These are phyloP conservation scores for Uria aalge DNA, from an alignment of 2,113 vertebrate genomes.

Conservation along the genomic window DNA sequence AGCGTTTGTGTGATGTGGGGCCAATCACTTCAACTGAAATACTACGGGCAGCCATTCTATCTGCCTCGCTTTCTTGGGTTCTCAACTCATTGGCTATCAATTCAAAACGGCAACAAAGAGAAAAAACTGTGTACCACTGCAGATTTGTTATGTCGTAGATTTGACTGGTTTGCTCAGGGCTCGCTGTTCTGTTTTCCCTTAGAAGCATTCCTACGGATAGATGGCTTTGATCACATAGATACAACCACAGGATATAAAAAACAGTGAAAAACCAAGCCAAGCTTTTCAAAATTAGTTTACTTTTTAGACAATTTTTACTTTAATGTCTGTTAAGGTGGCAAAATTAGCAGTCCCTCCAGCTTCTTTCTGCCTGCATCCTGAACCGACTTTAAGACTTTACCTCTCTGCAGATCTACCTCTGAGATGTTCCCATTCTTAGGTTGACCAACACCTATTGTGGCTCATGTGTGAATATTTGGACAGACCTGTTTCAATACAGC, in stretches of 20 bases:
- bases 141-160: background rate
- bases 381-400: background rate
- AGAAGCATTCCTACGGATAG: background rate
- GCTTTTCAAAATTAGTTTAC: background rate
- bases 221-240: background rate
- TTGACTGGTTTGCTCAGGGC: background rate
- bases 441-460: background rate
- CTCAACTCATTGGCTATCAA: rapidly evolving
- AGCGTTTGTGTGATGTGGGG: rapidly evolving
- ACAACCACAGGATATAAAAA: background rate
- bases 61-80: background rate
- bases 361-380: background rate
- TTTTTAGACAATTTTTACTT: background rate
- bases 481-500: background rate
- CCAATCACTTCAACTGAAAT: background rate
- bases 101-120: background rate
- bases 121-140: background rate
- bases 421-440: background rate
- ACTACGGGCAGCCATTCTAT: background rate
- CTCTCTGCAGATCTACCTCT: background rate
- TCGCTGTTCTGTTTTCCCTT: background rate
- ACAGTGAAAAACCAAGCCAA: background rate
- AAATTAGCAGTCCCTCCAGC: background rate
- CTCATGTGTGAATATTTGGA: background rate
- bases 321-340: background rate